Base-by-base conservation (phyloP, 2,888 invertebrate species). In the Trachelus troglodyta region DNA sequence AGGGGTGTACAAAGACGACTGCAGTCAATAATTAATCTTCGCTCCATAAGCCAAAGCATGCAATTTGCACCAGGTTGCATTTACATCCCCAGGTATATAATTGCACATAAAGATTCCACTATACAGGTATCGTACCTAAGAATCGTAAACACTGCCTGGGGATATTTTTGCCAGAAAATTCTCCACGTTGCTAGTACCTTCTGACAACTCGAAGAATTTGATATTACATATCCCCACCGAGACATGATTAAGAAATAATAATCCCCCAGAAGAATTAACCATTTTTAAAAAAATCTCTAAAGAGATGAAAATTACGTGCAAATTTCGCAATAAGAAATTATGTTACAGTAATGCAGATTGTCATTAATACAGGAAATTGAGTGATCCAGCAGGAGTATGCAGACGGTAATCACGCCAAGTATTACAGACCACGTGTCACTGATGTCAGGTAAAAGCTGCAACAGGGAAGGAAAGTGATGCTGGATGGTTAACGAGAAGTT, bases 391-490 rank as follows among this genome's bases (percentile, higher is more conserved):
- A 23, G 56, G 9, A 56, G 2, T 56, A 15, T 23, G 56, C 23
- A 56, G 23, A 56, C 9, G 56, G 23, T 56, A 56, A 56, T 56
- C 56, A 2, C 56, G 56, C 56, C 56, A 23, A 56, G 56, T 56
- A 56, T 56, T 56, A 56, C 56, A 23, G 23, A 56, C 56, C 56
- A 56, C 56, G 56, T 56, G 56, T 56, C 23, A 56, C 56, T 23
- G 56, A 56, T 9, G 56, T 56, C 56, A 56, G 69, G 76, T 31
- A 76, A 73, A 76, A 76, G 76, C 73, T 71, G 34, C 37, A 71
- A 69, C 76, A 71, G 37, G 76, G 31, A 76, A 76, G 76, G 76
- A 76, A 76, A 76, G 76, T 73, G 56, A 56, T 56, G 56, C 56
- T 56, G 56, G 75, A 75, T 75, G 68, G 69, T 69, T 75, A 56